These are phyloP conservation scores for Leptopterna dolabrata DNA, from an alignment of 2,888 invertebrate genomes.

Conservation along the genomic window DNA sequence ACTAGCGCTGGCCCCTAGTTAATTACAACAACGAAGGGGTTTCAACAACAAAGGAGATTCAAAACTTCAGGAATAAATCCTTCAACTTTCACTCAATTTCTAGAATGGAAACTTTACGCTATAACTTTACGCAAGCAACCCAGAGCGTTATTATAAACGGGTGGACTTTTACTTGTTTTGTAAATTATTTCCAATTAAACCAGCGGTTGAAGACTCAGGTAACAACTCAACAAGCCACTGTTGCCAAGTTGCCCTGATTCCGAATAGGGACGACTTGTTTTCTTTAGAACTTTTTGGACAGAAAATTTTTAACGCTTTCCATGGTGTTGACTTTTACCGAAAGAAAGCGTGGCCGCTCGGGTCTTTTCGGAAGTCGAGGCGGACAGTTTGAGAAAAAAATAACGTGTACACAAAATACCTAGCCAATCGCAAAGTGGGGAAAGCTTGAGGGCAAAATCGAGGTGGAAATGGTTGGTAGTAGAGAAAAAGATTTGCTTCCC, in stretches of 20 bases:
- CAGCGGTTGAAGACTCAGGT: not conserved
- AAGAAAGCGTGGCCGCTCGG: constrained; percentile 8
- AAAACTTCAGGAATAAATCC: no score
- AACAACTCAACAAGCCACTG: not conserved
- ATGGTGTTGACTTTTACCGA: not conserved
- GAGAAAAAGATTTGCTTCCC: no score
- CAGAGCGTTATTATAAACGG: no score
- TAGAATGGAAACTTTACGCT: no score
- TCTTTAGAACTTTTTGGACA: not conserved
- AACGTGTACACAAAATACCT: constrained; percentile 4
- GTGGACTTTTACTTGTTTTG: not conserved
- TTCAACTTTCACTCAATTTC: no score
- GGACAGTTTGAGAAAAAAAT: not conserved
- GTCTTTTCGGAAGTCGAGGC: not conserved
- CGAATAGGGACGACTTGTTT: not conserved
- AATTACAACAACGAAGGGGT: not conserved
- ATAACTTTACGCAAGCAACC: no score
- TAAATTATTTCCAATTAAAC: not conserved
- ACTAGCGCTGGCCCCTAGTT: not conserved
- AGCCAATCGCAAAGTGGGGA: not conserved
- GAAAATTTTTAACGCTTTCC: constrained; percentile 26
- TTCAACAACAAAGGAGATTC: not conserved
- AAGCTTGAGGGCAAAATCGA: not conserved
- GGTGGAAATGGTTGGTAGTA: not conserved
- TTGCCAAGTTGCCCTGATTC: not conserved